Evolutionary conservation across 1,140 invertebrate genomes (phyloP), one percentile per base, ranked within the genome.

Genomic region (Drepana arcuata): DNA sequence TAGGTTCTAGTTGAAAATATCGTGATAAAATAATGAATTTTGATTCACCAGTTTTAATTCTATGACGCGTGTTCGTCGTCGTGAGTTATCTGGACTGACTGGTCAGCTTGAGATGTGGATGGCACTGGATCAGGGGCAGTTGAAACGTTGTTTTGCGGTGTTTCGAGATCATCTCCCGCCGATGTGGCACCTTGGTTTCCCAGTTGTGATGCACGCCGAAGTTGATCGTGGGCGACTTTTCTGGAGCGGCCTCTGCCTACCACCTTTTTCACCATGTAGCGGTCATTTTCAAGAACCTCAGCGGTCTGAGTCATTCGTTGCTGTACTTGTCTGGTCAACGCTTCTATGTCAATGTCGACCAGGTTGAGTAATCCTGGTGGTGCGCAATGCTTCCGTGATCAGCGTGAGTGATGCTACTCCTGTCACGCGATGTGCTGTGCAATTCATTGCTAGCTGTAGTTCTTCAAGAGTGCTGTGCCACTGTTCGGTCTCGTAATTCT

Each of bases 401-500:
- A 60, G 41, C 1, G 46, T 52, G 0, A 62, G 32, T 16, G 54
- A 46, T 2, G 54, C 38, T 2, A 48, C 25, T 0, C 50, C 48
- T 1, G 54, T 61, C 1, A 45, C 33, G 1, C 49, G 11, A 23
- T 62, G 48, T 2, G 25, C 1, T 1, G 50, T 60, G 16, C 57
- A 58, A 12, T 58, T 61, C 2, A 61, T 15, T 15, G 57, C 57
- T 1, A 65, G 18, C 13, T 62, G 57, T 0, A 65, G 21, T 7
- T 15, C 41, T 9, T 51, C 54, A 1, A 66, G 16, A 0, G 39
- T 30, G 0, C 34, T 51, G 0, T 57, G 53, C 57, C 61, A 65
- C 2, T 46, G 2, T 29, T 41, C 34, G 0, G 41, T 48, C 10
- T 58, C 54, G 23, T 53, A 63, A n/a, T 55, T 63, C 11, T 44